phyloP scores from a whole-genome alignment of 1,140 invertebrate genomes.

The Vanessa tameamea region DNA sequence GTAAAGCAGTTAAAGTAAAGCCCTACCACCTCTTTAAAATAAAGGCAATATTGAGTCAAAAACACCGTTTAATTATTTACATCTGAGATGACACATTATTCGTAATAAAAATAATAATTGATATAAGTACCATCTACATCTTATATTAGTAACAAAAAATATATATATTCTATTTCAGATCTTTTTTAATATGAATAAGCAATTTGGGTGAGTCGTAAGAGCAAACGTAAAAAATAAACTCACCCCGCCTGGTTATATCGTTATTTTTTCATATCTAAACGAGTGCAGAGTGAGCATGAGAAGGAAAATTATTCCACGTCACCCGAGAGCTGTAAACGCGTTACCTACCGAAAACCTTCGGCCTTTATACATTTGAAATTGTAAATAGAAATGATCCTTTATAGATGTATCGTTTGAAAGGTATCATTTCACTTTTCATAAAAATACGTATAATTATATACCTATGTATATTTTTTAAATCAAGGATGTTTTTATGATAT shows the following conservation, averaged over 20 bases:
- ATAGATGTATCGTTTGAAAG: slow-evolving; percentile 1
- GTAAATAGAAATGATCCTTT: not conserved
- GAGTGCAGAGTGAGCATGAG: slow-evolving; percentile 41
- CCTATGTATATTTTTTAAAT: not conserved
- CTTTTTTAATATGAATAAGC: slow-evolving; percentile 34
- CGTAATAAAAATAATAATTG: no score
- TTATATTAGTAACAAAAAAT: not conserved
- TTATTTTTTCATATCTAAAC: slow-evolving; percentile 53
- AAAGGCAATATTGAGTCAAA: no score
- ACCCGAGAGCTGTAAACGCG: slow-evolving; percentile 41
- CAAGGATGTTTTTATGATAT: not conserved
- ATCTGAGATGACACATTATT: no score
- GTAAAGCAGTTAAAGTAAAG: no score
- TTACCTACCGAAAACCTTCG: slow-evolving; percentile 45
- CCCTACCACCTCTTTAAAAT: no score
- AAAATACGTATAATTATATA: not conserved
- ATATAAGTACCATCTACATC: not conserved
- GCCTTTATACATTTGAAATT: slow-evolving; percentile 50
- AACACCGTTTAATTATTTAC: no score
- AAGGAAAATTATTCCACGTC: slow-evolving; percentile 51
- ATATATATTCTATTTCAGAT: slow-evolving; percentile 19
- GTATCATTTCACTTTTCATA: slow-evolving; percentile 1
- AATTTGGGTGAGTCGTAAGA: slow-evolving; percentile 15
- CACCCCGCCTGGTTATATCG: slow-evolving; percentile 6
- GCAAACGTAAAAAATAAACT: slow-evolving; percentile 20